Evolutionary conservation across 2,113 vertebrate genomes (phyloP).

Genomic region (Mandrillus leucophaeus): DNA sequence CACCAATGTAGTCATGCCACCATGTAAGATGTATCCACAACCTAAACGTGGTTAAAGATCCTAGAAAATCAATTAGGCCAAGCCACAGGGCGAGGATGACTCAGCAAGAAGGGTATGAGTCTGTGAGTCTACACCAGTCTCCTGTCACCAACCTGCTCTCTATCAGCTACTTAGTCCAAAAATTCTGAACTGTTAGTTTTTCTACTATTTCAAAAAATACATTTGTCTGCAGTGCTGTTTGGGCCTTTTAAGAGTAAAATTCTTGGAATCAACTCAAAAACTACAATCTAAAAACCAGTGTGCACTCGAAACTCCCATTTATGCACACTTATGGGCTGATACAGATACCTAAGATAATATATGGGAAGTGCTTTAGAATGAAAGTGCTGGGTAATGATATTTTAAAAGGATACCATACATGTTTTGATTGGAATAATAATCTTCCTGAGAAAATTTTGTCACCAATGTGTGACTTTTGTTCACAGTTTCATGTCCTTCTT

Average conservation of each 20-base stretch:
- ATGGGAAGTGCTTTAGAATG: not conserved
- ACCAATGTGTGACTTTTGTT: not conserved
- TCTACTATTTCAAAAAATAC: not conserved
- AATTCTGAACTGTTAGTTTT: not conserved
- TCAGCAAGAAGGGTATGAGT: not conserved
- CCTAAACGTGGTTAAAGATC: not conserved
- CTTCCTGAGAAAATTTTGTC: constrained; percentile 33
- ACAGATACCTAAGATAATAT: not conserved
- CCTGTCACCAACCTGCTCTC: not conserved
- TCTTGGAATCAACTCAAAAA: constrained; percentile 61
- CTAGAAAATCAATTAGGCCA: not conserved
- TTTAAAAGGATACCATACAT: constrained; percentile 13
- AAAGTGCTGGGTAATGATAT: constrained; percentile 21
- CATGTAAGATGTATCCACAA: not conserved
- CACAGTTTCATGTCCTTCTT: not conserved
- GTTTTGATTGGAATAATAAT: constrained; percentile 38
- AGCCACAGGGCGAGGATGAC: not conserved
- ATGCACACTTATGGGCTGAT: not conserved
- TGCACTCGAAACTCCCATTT: constrained; percentile 40
- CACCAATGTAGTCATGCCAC: not conserved
- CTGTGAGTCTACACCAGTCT: not conserved
- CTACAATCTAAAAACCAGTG: constrained; percentile 22
- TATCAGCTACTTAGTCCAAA: not conserved
- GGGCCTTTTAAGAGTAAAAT: constrained; percentile 34
- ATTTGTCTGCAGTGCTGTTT: not conserved